These are phyloP conservation scores for Euthynnus affinis DNA, from an alignment of 2,797 vertebrate species.

Conservation along the genomic window DNA sequence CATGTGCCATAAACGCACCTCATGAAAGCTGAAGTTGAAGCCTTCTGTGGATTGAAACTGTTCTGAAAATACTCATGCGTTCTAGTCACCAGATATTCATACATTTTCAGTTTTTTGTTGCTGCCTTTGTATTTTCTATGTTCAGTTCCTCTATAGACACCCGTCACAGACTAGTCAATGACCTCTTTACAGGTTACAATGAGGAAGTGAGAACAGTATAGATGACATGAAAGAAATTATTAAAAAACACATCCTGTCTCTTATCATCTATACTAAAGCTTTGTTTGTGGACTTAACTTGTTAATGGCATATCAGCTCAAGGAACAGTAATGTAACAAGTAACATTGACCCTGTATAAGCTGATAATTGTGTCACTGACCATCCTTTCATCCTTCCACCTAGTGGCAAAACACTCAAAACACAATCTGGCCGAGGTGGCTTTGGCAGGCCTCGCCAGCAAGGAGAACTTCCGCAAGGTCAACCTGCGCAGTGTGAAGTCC, in stretches of 20 bases:
- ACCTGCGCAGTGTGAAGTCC: constrained; percentile 85
- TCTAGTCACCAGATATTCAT: background rate
- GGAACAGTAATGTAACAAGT: background rate
- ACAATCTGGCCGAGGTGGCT: constrained; percentile 85
- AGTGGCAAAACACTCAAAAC: constrained; percentile 88
- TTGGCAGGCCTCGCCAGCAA: constrained; percentile 89
- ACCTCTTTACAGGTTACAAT: constrained; percentile 31
- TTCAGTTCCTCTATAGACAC: constrained; percentile 17
- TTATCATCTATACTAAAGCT: background rate
- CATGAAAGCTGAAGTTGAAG: background rate
- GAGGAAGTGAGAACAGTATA: constrained; percentile 41
- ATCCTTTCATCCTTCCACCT: constrained; percentile 17
- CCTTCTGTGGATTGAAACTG: background rate
- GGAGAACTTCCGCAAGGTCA: constrained; percentile 89
- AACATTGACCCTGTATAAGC: background rate
- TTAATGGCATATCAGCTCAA: background rate
- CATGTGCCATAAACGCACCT: background rate
- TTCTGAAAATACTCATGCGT: background rate
- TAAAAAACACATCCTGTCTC: constrained; percentile 4
- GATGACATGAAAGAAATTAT: constrained; percentile 5
- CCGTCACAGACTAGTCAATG: background rate
- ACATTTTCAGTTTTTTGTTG: background rate
- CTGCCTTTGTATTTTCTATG: background rate
- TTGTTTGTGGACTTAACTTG: background rate
- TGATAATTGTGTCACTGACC: constrained; percentile 4